These are phyloP conservation scores for Diabrotica balteata DNA, from an alignment of 2,888 invertebrate genomes.

Conservation along the genomic window DNA sequence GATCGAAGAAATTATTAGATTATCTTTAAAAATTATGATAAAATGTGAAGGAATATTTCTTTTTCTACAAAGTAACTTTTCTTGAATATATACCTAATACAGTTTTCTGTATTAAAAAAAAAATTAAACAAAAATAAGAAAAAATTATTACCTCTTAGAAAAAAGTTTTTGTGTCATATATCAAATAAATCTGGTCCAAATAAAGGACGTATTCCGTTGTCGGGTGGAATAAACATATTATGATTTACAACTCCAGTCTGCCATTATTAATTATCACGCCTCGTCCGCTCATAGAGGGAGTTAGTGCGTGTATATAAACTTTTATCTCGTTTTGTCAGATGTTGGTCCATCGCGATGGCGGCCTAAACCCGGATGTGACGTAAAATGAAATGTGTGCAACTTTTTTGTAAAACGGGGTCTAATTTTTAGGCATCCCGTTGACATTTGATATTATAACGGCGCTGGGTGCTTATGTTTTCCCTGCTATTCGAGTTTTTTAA, in stretches of 20 bases:
- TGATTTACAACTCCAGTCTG: slow-evolving; percentile 50
- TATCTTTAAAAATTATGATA: too few relatives aligned
- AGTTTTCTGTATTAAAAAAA: too few relatives aligned
- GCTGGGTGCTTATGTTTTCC: slow-evolving; percentile 38
- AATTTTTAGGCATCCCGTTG: slow-evolving; percentile 47
- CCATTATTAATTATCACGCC: slow-evolving; percentile 57
- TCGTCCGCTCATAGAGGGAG: slow-evolving; percentile 52
- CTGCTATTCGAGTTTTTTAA: slow-evolving; percentile 42
- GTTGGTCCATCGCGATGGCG: slow-evolving; percentile 49
- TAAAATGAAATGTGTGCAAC: slow-evolving; percentile 48
- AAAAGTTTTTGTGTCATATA: too few relatives aligned
- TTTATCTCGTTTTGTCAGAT: slow-evolving; percentile 56
- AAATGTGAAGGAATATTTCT: too few relatives aligned
- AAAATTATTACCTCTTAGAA: too few relatives aligned
- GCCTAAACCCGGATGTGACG: slow-evolving; percentile 38
- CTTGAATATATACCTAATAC: too few relatives aligned
- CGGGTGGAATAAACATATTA: slow-evolving; percentile 53
- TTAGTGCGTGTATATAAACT: slow-evolving; percentile 42
- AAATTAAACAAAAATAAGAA: too few relatives aligned
- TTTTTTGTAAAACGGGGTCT: slow-evolving; percentile 42
- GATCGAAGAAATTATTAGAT: too few relatives aligned
- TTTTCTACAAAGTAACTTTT: too few relatives aligned
- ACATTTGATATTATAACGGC: slow-evolving; percentile 50
- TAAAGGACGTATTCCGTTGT: not conserved
- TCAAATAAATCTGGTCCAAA: too few relatives aligned